Evolutionary conservation across 2,888 invertebrate genomes (phyloP).

Genomic region (Panopea generosa): DNA sequence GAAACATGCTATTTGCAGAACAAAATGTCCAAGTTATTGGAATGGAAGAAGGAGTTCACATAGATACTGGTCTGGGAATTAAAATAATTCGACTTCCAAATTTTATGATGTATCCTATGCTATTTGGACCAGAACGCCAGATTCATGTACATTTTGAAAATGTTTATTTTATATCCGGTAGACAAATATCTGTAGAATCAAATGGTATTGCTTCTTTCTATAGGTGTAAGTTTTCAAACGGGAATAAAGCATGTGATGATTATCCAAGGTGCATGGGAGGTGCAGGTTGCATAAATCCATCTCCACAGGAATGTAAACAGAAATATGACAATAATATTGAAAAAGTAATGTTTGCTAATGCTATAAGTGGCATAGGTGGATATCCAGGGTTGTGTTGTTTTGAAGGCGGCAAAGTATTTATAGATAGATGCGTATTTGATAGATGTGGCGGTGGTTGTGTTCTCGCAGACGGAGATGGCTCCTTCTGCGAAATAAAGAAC

Average conservation of each 20-base stretch:
- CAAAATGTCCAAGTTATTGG: constrained; percentile 46
- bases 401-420: constrained; percentile 19
- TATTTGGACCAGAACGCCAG: constrained; percentile 4
- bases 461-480: constrained; percentile 20
- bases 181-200: constrained; percentile 1
- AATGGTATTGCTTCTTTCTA: constrained; percentile 20
- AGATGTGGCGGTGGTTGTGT: not conserved
- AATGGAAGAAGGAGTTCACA: constrained; percentile 36
- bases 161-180: constrained; percentile 18
- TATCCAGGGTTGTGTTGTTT: constrained; percentile 17
- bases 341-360: not conserved
- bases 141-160: constrained; percentile 47
- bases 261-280: constrained; percentile 18
- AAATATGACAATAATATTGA: not conserved
- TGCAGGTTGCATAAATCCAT: constrained; percentile 6
- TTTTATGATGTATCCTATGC: not conserved
- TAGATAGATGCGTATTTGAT: constrained; percentile 38
- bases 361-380: constrained; percentile 16
- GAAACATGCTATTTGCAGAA: not conserved
- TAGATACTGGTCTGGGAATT: constrained; percentile 1
- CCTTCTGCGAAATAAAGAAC: constrained; percentile 19
- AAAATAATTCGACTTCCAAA: not conserved
- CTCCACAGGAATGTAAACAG: not conserved
- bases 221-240: constrained; percentile 34
- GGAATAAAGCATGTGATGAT: constrained; percentile 17